Base-by-base conservation (phyloP, 2,113 vertebrate genomes). In the Balaenoptera acutorostrata region DNA sequence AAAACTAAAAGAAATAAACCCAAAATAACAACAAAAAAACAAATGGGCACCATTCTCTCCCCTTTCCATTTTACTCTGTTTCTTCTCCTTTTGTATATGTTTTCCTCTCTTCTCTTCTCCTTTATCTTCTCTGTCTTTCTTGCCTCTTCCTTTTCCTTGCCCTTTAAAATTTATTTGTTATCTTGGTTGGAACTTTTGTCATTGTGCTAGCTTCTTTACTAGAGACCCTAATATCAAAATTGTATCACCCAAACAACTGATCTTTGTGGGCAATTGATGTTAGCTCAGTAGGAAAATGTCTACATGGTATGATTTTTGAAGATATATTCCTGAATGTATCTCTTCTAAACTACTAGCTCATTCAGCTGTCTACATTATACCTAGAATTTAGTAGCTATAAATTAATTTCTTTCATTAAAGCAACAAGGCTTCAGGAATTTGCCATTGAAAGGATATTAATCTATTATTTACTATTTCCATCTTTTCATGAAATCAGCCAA, bases 151-250 rank as follows among this genome's bases (percentile, higher is more conserved):
- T 27, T 85, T 92, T 49, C 15, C 18, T 74, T 84, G 46, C 2
- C 31, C 44, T 94, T 94, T 80, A 88, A 74, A 80, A 55, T 41
- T n/a, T 95, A 46, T 31, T 41, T 95, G 46, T 77, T 59, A 23
- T 18, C 12, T 63, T 88, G 33, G 6, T 57, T 94, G 39, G n/a
- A 84, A 72, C 88, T 84, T 88, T 66, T 72, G 18, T 44, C 63
- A 33, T 29, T 81, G 29, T 61, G 89, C 41, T 29, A 66, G 6
- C 33, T 92, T 66, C 55, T 80, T 77, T 96, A 39, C 33, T 23
- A 86, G 49, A 93, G 71, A 81, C 21, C 27, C n/a, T 61, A 86
- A 49, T 75, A 74, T 95, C 31, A 93, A 90, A 95, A 86, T 69
- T 39, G 5, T 39, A 52, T 41, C n/a, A 75, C 13, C 12, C 36